These are phyloP conservation scores for Epizoanthus rinbou DNA, from an alignment of 92 coral and sea anemone genomes.

Conservation along the genomic window DNA sequence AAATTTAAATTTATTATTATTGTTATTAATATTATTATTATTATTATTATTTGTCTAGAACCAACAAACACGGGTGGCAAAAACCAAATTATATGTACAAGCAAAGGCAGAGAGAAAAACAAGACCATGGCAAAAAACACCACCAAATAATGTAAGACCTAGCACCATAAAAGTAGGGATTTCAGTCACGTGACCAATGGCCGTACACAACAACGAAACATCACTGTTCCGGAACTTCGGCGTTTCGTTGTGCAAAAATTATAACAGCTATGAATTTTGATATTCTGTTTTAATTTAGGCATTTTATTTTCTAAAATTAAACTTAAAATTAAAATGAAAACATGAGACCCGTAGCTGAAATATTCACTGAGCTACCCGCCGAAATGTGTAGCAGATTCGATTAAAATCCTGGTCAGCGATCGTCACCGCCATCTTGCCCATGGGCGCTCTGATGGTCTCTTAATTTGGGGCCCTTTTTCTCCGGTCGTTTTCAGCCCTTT, in stretches of 20 bases:
- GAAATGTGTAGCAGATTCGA: background rate
- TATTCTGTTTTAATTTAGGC: background rate
- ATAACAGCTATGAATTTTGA: background rate
- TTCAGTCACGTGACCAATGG: conserved; percentile 6
- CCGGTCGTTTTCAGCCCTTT: conserved; percentile 4
- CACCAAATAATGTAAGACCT: too few relatives aligned
- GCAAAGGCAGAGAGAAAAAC: too few relatives aligned
- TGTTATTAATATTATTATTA: too few relatives aligned
- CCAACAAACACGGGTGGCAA: too few relatives aligned
- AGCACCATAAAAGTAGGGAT: too few relatives aligned
- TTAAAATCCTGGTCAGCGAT: background rate
- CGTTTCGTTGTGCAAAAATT: background rate
- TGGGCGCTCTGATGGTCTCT: background rate
- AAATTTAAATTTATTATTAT: too few relatives aligned
- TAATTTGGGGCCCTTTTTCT: conserved; percentile 16
- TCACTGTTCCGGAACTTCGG: background rate
- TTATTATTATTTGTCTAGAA: too few relatives aligned
- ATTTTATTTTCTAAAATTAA: too few relatives aligned
- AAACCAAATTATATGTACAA: too few relatives aligned
- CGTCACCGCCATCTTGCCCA: conserved; percentile 2
- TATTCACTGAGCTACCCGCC: background rate
- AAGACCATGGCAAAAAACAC: too few relatives aligned
- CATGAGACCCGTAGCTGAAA: background rate
- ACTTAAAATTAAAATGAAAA: too few relatives aligned
- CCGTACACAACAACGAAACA: background rate